phyloP scores from a whole-genome alignment of 2,797 vertebrate genomes.

The Siniperca scherzeri region DNA sequence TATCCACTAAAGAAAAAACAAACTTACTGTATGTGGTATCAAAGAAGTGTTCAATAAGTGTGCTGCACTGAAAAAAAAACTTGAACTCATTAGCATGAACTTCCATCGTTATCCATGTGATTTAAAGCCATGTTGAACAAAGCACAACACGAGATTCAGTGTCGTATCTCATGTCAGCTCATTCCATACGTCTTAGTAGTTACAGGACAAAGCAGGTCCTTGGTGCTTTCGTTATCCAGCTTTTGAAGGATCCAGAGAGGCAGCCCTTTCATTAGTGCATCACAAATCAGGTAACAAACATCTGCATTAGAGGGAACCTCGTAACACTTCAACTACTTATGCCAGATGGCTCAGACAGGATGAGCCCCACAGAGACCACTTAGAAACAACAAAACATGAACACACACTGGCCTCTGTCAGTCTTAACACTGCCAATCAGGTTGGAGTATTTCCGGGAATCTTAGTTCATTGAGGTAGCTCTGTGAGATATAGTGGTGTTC shows the following conservation, averaged over 20 bases:
- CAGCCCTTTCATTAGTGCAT: slow-evolving; percentile 55
- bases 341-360: slow-evolving; percentile 63
- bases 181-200: slow-evolving; percentile 22
- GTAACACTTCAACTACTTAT: slow-evolving; percentile 52
- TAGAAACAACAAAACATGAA: slow-evolving; percentile 44
- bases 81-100: slow-evolving; percentile 10
- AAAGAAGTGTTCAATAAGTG: slow-evolving; percentile 15
- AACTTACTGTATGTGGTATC: neutral
- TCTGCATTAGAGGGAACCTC: slow-evolving; percentile 57
- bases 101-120: slow-evolving; percentile 3
- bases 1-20: neutral
- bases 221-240: slow-evolving; percentile 34
- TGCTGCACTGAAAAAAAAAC: slow-evolving; percentile 4
- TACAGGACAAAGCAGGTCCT: slow-evolving; percentile 33
- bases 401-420: neutral
- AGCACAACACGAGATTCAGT: neutral
- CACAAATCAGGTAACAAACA: slow-evolving; percentile 57
- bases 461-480: neutral
- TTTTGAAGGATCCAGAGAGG: slow-evolving; percentile 36
- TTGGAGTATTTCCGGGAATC: neutral
- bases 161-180: slow-evolving; percentile 3
- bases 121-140: slow-evolving; percentile 22
- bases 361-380: slow-evolving; percentile 56
- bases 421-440: slow-evolving; percentile 6
- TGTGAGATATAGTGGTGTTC: too few species aligned